Conservation (phyloP, 1,140 invertebrate genomes). For the Semibalanus balanoides region DNA sequence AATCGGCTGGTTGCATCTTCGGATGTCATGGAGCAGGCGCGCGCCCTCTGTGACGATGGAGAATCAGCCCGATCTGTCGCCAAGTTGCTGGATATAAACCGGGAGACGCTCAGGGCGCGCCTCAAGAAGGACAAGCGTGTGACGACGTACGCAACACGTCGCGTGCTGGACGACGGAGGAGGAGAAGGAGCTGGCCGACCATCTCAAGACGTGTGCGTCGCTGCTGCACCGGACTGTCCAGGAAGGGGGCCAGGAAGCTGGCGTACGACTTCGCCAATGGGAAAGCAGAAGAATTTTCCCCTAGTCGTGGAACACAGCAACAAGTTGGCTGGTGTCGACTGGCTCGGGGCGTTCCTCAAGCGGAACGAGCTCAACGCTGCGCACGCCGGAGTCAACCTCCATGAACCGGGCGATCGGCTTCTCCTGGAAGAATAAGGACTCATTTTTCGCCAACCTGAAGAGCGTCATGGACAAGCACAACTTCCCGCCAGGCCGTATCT, state of each 20-base stretch:
- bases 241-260: conserved; percentile 19
- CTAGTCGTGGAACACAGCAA: conserved; percentile 14
- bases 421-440: conserved; percentile 13
- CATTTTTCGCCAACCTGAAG: conserved; percentile 14
- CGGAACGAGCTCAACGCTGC: conserved; percentile 17
- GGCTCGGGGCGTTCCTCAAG: conserved; percentile 20
- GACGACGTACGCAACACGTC: no score
- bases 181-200: no score
- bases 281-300: conserved; percentile 15
- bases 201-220: no score
- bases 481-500: conserved; percentile 14
- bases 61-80: no score
- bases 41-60: no score
- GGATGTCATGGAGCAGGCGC: no score
- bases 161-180: no score
- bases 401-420: conserved; percentile 17
- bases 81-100: no score
- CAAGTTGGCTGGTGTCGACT: conserved; percentile 19
- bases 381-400: conserved; percentile 20
- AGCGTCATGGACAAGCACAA: conserved; percentile 10
- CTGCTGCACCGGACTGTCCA: conserved; percentile 21
- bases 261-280: conserved; percentile 23
- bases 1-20: no score
- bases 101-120: no score
- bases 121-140: no score